Evolutionary conservation across 2,797 vertebrate genomes (phyloP).

Genomic region (Amblyopsis hoosieri): DNA sequence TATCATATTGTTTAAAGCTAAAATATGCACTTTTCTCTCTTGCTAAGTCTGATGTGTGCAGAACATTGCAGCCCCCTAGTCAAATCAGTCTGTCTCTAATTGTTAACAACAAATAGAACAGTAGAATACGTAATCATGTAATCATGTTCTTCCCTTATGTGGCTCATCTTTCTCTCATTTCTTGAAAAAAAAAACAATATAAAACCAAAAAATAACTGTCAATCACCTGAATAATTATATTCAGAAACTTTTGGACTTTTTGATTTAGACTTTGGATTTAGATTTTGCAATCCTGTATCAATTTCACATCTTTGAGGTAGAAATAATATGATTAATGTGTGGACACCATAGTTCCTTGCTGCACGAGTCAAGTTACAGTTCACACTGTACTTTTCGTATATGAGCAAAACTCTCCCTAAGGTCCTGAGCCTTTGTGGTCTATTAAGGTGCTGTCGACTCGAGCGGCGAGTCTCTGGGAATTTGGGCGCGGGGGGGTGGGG

Average conservation of each 20-base stretch:
- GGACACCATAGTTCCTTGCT: constrained; percentile 8
- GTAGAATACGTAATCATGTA: constrained; percentile 4
- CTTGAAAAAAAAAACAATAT: neutral
- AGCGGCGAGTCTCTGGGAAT: constrained; percentile 61
- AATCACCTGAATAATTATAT: too few relatives aligned
- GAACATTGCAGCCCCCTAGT: constrained; percentile 55
- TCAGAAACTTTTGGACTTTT: too few relatives aligned
- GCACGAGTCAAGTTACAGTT: constrained; percentile 61
- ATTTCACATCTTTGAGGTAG: constrained; percentile 27
- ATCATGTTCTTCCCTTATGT: constrained; percentile 18
- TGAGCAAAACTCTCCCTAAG: constrained; percentile 69
- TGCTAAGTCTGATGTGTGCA: constrained; percentile 49
- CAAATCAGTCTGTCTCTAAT: constrained; percentile 58
- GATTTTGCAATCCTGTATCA: too few relatives aligned
- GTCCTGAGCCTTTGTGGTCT: constrained; percentile 66
- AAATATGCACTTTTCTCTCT: constrained; percentile 25
- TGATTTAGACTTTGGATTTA: too few relatives aligned
- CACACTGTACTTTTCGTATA: constrained; percentile 67
- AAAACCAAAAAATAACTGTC: neutral
- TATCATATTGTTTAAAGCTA: constrained; percentile 54
- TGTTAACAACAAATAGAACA: constrained; percentile 59
- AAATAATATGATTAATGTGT: constrained; percentile 32
- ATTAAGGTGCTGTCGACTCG: constrained; percentile 64
- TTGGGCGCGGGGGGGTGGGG: constrained; percentile 4
- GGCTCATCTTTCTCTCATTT: constrained; percentile 20